These are phyloP conservation scores for Spheniscus humboldti DNA, from an alignment of 2,797 vertebrate species.

Conservation along the genomic window DNA sequence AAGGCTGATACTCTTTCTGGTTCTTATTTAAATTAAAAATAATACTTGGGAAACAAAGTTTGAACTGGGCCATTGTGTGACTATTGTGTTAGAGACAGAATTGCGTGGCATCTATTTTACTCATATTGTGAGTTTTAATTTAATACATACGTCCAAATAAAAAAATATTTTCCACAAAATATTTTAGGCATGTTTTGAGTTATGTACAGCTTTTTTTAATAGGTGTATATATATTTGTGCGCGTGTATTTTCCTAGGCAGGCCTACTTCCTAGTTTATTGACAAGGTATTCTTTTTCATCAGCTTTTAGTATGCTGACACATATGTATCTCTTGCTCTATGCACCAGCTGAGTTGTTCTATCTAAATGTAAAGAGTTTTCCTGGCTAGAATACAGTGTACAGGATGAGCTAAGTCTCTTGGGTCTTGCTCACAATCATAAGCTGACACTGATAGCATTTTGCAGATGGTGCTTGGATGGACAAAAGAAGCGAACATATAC, in stretches of 20 bases:
- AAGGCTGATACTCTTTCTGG: not conserved
- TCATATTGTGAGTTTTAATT: not conserved
- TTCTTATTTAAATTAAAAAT: not conserved
- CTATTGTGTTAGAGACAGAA: not conserved
- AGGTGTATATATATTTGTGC: not conserved
- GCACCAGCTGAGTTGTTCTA: slow-evolving; percentile 42
- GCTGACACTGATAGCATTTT: slow-evolving; percentile 65
- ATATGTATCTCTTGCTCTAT: not conserved
- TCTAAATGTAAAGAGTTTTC: slow-evolving; percentile 55
- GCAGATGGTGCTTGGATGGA: slow-evolving; percentile 63
- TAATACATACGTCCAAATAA: not conserved
- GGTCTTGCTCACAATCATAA: slow-evolving; percentile 44
- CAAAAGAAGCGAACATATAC: slow-evolving; percentile 53
- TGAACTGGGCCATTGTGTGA: not conserved
- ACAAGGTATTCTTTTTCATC: slow-evolving; percentile 47
- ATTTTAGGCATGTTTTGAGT: not conserved
- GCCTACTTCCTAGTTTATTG: slow-evolving; percentile 39
- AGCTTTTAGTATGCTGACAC: slow-evolving; percentile 43
- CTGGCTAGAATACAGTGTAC: slow-evolving; percentile 32
- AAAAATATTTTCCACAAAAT: not conserved
- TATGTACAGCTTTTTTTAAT: not conserved
- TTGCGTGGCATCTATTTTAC: not conserved
- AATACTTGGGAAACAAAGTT: not conserved
- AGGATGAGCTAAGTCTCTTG: slow-evolving; percentile 2
- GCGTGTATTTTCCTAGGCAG: slow-evolving; percentile 30